These are phyloP conservation scores for Ashinkailepas kermadecensis DNA, from an alignment of 2,888 invertebrate genomes.

Conservation along the genomic window DNA sequence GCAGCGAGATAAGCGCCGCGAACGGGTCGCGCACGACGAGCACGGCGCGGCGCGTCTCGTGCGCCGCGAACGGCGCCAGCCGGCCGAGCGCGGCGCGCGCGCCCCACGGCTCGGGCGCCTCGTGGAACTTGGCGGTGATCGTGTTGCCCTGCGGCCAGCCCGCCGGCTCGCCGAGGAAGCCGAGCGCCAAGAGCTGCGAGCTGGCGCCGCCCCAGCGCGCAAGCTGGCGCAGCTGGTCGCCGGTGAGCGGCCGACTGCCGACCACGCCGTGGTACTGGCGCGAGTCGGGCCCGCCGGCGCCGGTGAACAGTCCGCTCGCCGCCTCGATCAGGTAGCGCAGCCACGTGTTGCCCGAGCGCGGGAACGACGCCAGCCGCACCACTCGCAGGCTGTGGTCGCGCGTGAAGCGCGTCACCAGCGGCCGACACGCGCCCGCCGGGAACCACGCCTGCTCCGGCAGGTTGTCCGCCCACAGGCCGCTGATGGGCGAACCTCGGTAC, in stretches of 20 bases:
- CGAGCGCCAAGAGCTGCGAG: not conserved
- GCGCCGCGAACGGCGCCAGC: not conserved
- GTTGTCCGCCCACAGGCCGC: too few relatives aligned
- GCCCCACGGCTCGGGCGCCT: not conserved
- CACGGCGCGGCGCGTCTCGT: not conserved
- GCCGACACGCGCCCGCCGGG: too few relatives aligned
- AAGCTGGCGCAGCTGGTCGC: not conserved
- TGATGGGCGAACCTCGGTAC: too few relatives aligned
- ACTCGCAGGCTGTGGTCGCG: too few relatives aligned
- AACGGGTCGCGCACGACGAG: not conserved
- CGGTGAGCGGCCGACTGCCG: not conserved
- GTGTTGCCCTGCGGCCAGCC: not conserved
- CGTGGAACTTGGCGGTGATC: not conserved
- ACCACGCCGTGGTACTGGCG: not conserved
- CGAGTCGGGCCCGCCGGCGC: not conserved
- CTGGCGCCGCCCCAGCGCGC: not conserved
- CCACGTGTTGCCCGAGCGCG: too few relatives aligned
- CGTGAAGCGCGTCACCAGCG: too few relatives aligned
- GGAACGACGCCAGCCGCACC: too few relatives aligned
- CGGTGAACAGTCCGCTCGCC: not conserved
- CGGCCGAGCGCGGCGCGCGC: not conserved
- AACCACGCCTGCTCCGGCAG: too few relatives aligned
- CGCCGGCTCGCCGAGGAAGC: not conserved
- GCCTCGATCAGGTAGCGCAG: not conserved
- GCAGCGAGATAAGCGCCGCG: not conserved